Evolutionary conservation across 2,888 invertebrate genomes (phyloP), one percentile per base, ranked within the genome.

Genomic region (Lymantria dispar): DNA sequence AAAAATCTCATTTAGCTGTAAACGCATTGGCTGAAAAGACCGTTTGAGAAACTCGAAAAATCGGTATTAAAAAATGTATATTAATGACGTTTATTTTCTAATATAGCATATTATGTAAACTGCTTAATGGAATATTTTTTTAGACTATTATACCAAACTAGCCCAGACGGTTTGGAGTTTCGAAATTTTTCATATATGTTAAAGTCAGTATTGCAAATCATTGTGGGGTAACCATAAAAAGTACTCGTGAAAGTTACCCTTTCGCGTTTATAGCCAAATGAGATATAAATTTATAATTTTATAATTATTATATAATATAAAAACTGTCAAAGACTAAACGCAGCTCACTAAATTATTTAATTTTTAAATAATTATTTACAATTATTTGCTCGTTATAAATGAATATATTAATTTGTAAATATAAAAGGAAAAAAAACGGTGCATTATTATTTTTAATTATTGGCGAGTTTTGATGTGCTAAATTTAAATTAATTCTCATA

Each of bases 331-430:
- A 54, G 48, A 51, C 51, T 51, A 47, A 13, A 29, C n/a, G 8
- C 41, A 48, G 55, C 51, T 51, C 55, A 51, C 48, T 50, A 45
- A 45, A 48, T 52, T 52, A 48, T 48, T 52, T 44, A 36, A 42
- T 29, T 39, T 45, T 48, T 47, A 50, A 54, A 48, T 48, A 46
- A 43, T 54, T 47, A 37, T 48, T 48, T 37, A 45, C 31, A 11
- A 46, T 44, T 45, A 42, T 36, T 54, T 39, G 36, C 33, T 13
- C 14, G 13, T 49, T 53, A 47, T 29, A 45, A 46, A 38, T 48
- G 37, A 49, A 46, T 47, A 52, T 43, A 46, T 58, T 59, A 54
- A 60, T 66, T 59, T 64, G 63, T 64, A 64, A 63, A 64, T 64
- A 64, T 64, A 58, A 29, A 36, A 49, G 45, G 56, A 29, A 36